These are phyloP conservation scores for Dascillus cervinus DNA, from an alignment of 2,888 invertebrate species.

Conservation along the genomic window DNA sequence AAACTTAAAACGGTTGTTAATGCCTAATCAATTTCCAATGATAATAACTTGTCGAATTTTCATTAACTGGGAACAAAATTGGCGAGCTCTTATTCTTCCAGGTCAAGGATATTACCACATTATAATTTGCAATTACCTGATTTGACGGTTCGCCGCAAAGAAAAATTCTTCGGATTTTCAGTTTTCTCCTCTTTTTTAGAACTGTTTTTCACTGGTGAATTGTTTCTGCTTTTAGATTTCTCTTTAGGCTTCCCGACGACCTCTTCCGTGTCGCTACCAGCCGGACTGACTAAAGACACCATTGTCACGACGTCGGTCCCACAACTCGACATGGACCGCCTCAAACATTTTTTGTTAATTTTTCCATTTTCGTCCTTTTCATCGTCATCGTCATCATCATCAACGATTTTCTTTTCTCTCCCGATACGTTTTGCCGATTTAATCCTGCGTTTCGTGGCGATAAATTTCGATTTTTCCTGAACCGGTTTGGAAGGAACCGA, in stretches of 20 bases:
- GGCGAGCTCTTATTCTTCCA: too few species aligned
- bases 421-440: constrained; percentile 23
- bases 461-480: constrained; percentile 27
- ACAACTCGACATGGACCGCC: constrained; percentile 25
- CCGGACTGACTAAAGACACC: constrained; percentile 60
- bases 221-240: constrained; percentile 11
- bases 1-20: too few species aligned
- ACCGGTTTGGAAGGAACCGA: constrained; percentile 31
- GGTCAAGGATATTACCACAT: too few species aligned
- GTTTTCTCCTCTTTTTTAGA: constrained; percentile 17
- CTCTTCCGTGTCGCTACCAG: constrained; percentile 56
- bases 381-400: constrained; percentile 15
- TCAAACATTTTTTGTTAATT: constrained; percentile 9
- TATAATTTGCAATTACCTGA: too few species aligned
- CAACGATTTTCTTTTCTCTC: constrained; percentile 16
- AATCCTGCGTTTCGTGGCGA: constrained; percentile 31
- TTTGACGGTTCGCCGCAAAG: constrained; percentile 37
- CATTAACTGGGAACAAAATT: too few species aligned
- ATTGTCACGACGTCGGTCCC: constrained; percentile 52
- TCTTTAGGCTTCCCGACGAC: constrained; percentile 13
- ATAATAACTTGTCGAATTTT: too few species aligned
- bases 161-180: constrained; percentile 25
- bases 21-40: too few species aligned
- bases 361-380: constrained; percentile 9
- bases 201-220: constrained; percentile 6